These are phyloP conservation scores for Pedetes capensis DNA, from an alignment of 2,113 vertebrate genomes.

Conservation along the genomic window DNA sequence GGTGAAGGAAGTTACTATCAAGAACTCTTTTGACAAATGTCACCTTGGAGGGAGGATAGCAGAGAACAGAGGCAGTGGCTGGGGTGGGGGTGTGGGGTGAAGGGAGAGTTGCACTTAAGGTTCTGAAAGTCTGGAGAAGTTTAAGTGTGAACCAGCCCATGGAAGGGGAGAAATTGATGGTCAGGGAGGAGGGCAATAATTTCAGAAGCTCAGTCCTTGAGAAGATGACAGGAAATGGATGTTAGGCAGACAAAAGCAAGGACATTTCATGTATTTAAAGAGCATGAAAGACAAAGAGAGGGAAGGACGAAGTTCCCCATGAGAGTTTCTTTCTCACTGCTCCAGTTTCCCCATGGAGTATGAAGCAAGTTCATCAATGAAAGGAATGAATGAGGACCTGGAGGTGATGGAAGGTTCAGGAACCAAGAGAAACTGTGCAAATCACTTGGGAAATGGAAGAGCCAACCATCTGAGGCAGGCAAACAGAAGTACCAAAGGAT, in stretches of 20 bases:
- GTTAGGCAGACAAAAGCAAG: not conserved
- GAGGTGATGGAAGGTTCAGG: not conserved
- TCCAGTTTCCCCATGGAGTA: not conserved
- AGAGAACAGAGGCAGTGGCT: not conserved
- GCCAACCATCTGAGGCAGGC: not conserved
- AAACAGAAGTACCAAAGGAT: not conserved
- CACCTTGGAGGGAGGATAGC: not conserved
- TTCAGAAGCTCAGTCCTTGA: not conserved
- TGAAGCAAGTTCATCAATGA: not conserved
- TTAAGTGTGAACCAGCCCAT: not conserved
- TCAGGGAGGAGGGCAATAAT: not conserved
- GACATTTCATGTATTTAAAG: no score
- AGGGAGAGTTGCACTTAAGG: not conserved
- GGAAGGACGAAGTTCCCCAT: no score
- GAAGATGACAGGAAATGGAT: not conserved
- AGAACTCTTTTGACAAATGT: not conserved
- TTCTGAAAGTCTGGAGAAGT: not conserved
- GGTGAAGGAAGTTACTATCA: not conserved
- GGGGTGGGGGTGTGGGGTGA: rapidly evolving
- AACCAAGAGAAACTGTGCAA: not conserved
- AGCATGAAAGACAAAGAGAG: not conserved
- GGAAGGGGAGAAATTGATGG: not conserved
- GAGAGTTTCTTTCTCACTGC: not conserved
- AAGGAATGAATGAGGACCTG: not conserved
- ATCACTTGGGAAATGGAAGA: not conserved